Evolutionary conservation across 2,113 vertebrate genomes (phyloP), one percentile per base, ranked within the genome.

Genomic region (Protomyctophum bolini): DNA sequence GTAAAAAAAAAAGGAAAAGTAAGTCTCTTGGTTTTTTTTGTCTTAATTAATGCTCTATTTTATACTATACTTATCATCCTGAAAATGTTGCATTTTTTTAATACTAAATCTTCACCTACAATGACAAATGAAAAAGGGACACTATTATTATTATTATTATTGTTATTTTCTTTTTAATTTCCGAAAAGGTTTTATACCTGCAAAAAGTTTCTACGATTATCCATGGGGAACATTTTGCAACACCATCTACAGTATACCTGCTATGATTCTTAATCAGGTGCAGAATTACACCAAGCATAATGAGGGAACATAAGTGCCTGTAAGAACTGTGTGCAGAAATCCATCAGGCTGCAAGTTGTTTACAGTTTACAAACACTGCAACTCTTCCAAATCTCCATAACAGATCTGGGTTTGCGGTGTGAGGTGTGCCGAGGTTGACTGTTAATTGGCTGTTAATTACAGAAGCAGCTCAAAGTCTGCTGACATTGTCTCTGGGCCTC

Each of bases 381-480:
- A 77, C 76, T 73, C 62, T 86, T 59, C 67, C 46, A 79, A 87
- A 91, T 92, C 89, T 91, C 81, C 74, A 87, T 91, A 90, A 93
- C 81, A 91, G 89, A 92, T 92, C 89, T 89, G 10, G 79, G 73
- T 83, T 75, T 83, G 88, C 72, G 86, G 86, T 89, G 79, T 87
- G 82, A 81, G 86, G 75, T 86, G 80, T 71, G 68, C 70, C 76
- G 88, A 84, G 87, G 87, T 89, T 84, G 86, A 80, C 82, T 86
- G 82, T 88, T 91, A 89, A 91, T 89, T 90, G 87, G 86, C 72
- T 82, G 77, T 83, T 90, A 89, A 91, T 91, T 91, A 91, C 89
- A 89, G 83, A 87, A 86, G 85, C 80, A 88, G 86, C 80, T 71
- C 86, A 78, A 78, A 84, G 85, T 71, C 76, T 75, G 72, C 86